Percentiles rank a stretch among this genome's conserved stretches.
Evolutionary conservation across 2,888 invertebrate genomes (phyloP).

Genomic region (Conops quadrifasciatus): DNA sequence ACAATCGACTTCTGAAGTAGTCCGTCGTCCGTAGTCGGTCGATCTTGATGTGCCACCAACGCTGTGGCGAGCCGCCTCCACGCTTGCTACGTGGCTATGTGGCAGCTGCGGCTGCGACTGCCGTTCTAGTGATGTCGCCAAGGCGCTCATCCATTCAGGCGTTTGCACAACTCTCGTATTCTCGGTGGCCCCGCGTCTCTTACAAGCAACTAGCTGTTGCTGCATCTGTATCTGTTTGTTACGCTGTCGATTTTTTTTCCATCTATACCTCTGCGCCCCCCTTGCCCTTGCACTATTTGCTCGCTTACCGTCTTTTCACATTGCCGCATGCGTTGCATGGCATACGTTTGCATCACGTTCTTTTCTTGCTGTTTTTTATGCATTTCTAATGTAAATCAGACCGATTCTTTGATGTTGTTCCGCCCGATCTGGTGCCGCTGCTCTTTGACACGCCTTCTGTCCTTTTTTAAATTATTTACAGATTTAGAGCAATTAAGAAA

Average conservation of each 20-base stretch:
- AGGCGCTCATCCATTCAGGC: background rate
- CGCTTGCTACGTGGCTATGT: background rate
- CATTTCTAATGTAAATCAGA: constrained; percentile 18
- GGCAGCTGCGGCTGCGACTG: background rate
- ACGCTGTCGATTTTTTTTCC: background rate
- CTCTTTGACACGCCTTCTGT: constrained; percentile 4
- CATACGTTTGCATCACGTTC: constrained; percentile 11
- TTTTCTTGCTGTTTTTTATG: constrained; percentile 9
- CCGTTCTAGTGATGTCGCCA: constrained; percentile 12
- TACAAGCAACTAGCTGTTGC: background rate
- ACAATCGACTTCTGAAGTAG: constrained; percentile 22
- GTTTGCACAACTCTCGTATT: background rate
- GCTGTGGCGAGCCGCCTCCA: background rate
- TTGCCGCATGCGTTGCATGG: constrained; percentile 11
- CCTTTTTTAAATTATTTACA: constrained; percentile 11
- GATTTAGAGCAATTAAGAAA: background rate
- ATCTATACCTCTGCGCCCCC: background rate
- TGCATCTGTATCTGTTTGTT: background rate
- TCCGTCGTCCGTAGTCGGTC: constrained; percentile 9
- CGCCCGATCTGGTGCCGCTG: constrained; percentile 1
- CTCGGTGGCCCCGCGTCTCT: background rate
- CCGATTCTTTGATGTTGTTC: constrained; percentile 16
- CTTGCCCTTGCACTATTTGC: background rate
- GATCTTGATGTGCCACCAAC: too few species aligned
- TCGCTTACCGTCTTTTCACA: constrained; percentile 10